Conservation (phyloP, 2,113 vertebrate species). For the Cercopithecus mona region DNA sequence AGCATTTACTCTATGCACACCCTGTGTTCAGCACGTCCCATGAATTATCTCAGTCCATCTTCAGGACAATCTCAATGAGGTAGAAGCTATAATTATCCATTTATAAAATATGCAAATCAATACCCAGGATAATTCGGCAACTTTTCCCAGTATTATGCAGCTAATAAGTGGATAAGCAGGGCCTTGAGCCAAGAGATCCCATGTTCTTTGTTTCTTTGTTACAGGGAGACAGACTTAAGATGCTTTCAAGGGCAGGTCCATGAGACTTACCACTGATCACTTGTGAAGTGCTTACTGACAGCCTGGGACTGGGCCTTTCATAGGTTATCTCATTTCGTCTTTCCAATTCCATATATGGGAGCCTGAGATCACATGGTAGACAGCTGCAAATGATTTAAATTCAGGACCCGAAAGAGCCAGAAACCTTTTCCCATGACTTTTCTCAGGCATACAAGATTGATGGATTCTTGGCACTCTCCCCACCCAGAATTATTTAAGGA, state of each 20-base stretch:
- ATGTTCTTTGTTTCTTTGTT: not conserved
- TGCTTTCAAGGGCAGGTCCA: not conserved
- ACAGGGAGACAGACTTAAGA: not conserved
- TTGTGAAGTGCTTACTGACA: not conserved
- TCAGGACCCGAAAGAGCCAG: not conserved
- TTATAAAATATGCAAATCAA: slow-evolving; percentile 33
- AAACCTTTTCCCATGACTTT: not conserved
- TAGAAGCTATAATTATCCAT: slow-evolving; percentile 37
- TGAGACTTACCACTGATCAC: not conserved
- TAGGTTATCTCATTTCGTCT: not conserved
- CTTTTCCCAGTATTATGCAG: not conserved
- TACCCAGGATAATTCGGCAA: not conserved
- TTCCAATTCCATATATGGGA: not conserved
- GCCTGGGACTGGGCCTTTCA: not conserved
- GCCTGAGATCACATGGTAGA: not conserved
- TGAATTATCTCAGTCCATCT: slow-evolving; percentile 29
- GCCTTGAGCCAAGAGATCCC: not conserved
- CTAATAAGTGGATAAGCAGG: not conserved
- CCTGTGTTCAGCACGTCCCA: not conserved
- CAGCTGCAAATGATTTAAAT: not conserved
- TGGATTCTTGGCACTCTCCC: slow-evolving; percentile 30
- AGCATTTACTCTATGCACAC: not conserved
- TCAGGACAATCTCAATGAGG: not conserved
- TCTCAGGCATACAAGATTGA: not conserved
- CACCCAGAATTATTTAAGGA: not conserved